Evolutionary conservation across 2,797 vertebrate species (phyloP).

Genomic region (Alosa sapidissima): DNA sequence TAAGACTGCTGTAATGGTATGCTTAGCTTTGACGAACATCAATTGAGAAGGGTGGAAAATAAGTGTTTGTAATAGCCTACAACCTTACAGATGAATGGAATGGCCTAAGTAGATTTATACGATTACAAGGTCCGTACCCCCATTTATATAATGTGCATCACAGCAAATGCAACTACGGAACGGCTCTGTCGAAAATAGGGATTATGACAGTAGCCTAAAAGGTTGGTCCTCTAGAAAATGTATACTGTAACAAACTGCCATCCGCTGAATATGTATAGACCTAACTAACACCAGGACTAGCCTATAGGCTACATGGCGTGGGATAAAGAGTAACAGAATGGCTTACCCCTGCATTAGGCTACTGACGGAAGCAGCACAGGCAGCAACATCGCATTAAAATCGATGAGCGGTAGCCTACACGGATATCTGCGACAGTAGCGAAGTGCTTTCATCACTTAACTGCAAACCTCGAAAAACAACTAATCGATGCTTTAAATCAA

Average conservation of each 20-base stretch:
- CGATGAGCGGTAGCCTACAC: slow-evolving; percentile 44
- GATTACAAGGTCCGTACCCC: neutral
- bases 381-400: slow-evolving; percentile 42
- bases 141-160: neutral
- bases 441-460: slow-evolving; percentile 24
- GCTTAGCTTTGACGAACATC: too few species aligned
- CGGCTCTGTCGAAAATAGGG: neutral
- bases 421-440: slow-evolving; percentile 64
- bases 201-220: neutral
- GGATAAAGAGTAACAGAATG: slow-evolving; percentile 6
- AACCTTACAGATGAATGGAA: neutral
- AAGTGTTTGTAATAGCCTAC: neutral
- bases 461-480: slow-evolving; percentile 32
- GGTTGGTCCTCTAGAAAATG: neutral
- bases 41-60: neutral
- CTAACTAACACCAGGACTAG: neutral
- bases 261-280: neutral
- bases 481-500: slow-evolving; percentile 14
- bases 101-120: neutral
- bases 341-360: neutral
- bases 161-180: neutral
- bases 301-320: neutral
- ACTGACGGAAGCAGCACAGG: slow-evolving; percentile 16
- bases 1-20: too few species aligned
- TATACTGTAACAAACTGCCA: neutral